Evolutionary conservation across 2,113 vertebrate species (phyloP), one percentile per base, ranked within the genome.

Genomic region (Ranitomeya variabilis): DNA sequence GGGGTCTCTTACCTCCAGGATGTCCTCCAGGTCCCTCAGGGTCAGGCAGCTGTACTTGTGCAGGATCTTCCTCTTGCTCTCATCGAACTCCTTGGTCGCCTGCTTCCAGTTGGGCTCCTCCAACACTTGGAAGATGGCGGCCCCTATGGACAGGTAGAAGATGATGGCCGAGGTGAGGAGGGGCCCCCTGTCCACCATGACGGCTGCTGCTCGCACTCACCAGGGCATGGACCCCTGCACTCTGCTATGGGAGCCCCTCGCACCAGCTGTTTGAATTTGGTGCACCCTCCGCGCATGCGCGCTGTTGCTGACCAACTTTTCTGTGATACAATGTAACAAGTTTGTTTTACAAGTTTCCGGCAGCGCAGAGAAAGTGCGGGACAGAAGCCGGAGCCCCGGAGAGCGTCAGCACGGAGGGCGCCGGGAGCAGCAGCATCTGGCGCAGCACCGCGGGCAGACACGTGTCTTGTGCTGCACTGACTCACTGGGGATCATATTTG

Each of bases 81-180:
- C 81, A 10, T 90, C 94, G 85, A 98, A 99, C 16, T 90, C 87
- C 0, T 94, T 90, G 78, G 95, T 95, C 37, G 97, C 97, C 18
- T 82, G 90, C 78, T 96, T 95, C 98, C 97, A 99, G 86, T 97
- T 96, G 5, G 98, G 97, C 89, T 99, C 97, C 92, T 99, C 98
- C 81, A 99, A 93, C 85, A 99, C 97, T 90, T 99, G 97, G 90
- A 99, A 99, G 92, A 99, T 99, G 31, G 98, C 98, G 80, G 98
- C 98, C 93, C 98, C 98, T 62, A 99, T 98, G 92, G 98, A 98
- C 96, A 99, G 95, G 95, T 99, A 99, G 93, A 99, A 99, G 91
- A 99, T 98, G 85, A 99, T 97, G 83, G 97, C 98, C 89, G 98
- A 99, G 23, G 98, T 99, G 91, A 99, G 94, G 93, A 99, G 93